phyloP scores from a whole-genome alignment of 2,888 invertebrate species.

The Drosophila dives region DNA sequence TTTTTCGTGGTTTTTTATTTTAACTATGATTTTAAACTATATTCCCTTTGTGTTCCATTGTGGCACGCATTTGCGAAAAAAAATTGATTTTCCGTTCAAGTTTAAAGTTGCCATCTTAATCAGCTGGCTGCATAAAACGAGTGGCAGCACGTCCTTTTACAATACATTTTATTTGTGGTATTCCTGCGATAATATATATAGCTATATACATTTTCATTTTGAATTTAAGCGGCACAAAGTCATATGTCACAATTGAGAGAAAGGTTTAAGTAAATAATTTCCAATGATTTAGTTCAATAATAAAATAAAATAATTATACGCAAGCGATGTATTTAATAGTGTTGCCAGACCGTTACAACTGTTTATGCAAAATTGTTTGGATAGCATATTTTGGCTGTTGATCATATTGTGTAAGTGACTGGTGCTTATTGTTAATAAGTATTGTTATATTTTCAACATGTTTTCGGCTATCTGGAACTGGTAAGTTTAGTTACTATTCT shows the following conservation, averaged over 20 bases:
- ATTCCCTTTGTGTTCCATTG: conserved; percentile 43
- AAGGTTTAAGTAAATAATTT: neutral
- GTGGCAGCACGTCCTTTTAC: conserved; percentile 30
- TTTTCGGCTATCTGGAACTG: conserved; percentile 12
- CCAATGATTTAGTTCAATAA: neutral
- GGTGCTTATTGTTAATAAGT: neutral
- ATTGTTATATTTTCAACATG: conserved; percentile 9
- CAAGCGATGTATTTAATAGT: conserved; percentile 5
- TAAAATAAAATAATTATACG: neutral
- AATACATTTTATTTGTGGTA: neutral
- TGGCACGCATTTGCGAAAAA: conserved; percentile 38
- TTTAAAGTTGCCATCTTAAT: conserved; percentile 40
- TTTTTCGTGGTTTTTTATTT: conserved; percentile 3
- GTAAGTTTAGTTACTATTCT: conserved; percentile 27
- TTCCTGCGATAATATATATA: neutral
- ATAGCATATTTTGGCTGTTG: neutral
- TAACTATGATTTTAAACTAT: conserved; percentile 13
- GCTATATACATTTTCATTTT: neutral
- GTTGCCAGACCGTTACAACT: conserved; percentile 19
- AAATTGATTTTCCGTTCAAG: conserved; percentile 62
- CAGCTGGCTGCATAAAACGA: conserved; percentile 35
- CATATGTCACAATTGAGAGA: no score
- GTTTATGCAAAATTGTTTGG: neutral
- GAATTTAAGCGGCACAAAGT: neutral
- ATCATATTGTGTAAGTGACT: neutral